Percentiles rank a stretch among this genome's conserved stretches.
Conservation (phyloP, 2,888 invertebrate species). For the Phragmatobia fuliginosa region DNA sequence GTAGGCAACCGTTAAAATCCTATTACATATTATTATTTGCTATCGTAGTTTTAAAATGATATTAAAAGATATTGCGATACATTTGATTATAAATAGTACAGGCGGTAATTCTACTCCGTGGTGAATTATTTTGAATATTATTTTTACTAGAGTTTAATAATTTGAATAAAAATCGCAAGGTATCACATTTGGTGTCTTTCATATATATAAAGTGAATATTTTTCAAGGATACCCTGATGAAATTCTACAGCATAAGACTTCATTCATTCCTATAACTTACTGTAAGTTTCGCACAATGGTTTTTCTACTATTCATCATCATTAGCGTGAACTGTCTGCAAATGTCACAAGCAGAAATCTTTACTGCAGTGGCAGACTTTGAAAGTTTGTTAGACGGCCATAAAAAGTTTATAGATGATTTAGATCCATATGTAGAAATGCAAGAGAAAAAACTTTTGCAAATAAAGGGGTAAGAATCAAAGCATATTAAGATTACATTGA, state of each 20-base stretch:
- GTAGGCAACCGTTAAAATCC: neutral
- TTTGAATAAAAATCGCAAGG: neutral
- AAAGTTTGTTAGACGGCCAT: neutral
- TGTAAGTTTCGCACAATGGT: neutral
- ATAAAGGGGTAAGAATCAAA: constrained; percentile 5
- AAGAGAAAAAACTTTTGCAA: constrained; percentile 7
- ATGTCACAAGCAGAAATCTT: constrained; percentile 2
- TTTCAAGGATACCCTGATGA: neutral
- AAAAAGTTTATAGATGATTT: constrained; percentile 1
- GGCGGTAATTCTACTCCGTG: neutral
- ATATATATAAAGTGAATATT: neutral
- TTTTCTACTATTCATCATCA: neutral
- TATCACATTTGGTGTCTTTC: neutral
- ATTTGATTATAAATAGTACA: neutral
- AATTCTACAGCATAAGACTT: neutral
- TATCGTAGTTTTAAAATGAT: neutral
- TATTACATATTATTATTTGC: neutral
- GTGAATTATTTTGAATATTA: too few relatives aligned
- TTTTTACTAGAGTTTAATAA: neutral
- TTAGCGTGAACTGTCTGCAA: neutral
- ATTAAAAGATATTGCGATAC: neutral
- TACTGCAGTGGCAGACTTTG: constrained; percentile 6
- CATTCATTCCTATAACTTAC: neutral
- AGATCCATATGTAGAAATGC: constrained; percentile 2
- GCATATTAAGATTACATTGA: neutral